These are phyloP conservation scores for Eclectus roratus DNA, from an alignment of 2,113 vertebrate species.

Conservation along the genomic window DNA sequence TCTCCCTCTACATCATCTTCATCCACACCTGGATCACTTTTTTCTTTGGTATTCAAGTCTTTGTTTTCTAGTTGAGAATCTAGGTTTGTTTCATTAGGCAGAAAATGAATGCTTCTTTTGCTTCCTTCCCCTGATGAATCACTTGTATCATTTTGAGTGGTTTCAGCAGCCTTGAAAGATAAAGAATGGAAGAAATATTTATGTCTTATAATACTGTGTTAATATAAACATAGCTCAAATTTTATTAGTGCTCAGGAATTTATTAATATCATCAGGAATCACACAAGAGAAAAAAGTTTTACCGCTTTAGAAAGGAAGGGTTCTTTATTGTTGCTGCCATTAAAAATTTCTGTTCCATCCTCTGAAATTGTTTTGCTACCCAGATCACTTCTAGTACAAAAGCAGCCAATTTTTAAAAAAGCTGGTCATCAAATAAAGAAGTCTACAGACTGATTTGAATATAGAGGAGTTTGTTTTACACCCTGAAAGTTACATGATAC, in stretches of 20 bases:
- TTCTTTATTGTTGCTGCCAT: neutral
- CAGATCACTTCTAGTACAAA: neutral
- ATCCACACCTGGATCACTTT: slow-evolving; percentile 53
- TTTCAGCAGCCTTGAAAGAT: slow-evolving; percentile 66
- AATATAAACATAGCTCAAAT: neutral
- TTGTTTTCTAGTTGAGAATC: slow-evolving; percentile 46
- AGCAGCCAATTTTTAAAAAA: neutral
- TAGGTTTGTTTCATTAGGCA: slow-evolving; percentile 50
- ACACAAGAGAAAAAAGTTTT: neutral
- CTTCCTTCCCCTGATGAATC: slow-evolving; percentile 64
- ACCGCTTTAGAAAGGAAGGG: neutral
- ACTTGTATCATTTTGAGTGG: slow-evolving; percentile 63
- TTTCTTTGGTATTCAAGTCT: slow-evolving; percentile 45
- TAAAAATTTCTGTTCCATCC: neutral
- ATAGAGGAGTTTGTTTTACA: neutral
- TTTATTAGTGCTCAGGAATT: neutral
- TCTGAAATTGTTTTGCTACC: neutral
- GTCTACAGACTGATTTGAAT: neutral
- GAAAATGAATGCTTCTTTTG: slow-evolving; percentile 61
- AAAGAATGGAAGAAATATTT: neutral
- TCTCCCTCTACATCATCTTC: slow-evolving; percentile 83
- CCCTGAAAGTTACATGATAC: neutral
- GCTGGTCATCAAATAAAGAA: neutral
- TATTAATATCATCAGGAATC: neutral
- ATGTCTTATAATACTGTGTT: neutral